phyloP scores from a whole-genome alignment of 2,888 invertebrate species.

The Hypsopygia costalis region DNA sequence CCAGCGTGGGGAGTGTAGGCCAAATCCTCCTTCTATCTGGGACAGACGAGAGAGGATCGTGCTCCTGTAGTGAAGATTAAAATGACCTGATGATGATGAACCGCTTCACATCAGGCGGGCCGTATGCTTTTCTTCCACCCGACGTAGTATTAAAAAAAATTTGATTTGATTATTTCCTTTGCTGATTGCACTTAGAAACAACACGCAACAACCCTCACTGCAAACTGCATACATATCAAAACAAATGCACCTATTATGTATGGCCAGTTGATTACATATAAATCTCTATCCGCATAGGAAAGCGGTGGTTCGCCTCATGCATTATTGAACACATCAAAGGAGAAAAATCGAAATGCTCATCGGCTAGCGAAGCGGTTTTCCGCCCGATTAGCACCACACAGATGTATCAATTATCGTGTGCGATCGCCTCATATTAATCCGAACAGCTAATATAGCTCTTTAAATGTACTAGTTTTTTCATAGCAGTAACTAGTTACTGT shows the following conservation, averaged over 20 bases:
- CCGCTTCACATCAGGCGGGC: no score
- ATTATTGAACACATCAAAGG: slow-evolving; percentile 80
- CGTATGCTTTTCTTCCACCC: no score
- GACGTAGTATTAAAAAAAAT: no score
- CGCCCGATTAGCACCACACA: slow-evolving; percentile 64
- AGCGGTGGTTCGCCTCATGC: slow-evolving; percentile 62
- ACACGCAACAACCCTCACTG: no score
- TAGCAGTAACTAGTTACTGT: no score
- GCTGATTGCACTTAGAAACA: no score
- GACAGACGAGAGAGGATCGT: no score
- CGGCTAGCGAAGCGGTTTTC: slow-evolving; percentile 73
- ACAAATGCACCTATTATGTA: neutral
- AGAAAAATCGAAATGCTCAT: slow-evolving; percentile 78
- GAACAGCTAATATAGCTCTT: neutral
- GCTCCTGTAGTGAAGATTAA: no score
- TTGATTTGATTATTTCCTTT: no score
- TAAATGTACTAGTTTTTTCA: neutral
- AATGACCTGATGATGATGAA: no score
- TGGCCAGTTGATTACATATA: slow-evolving; percentile 19
- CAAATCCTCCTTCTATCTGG: no score
- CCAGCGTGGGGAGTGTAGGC: no score
- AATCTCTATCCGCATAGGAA: slow-evolving; percentile 21
- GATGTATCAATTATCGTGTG: slow-evolving; percentile 67
- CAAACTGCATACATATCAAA: neutral
- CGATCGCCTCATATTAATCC: slow-evolving; percentile 25